phyloP scores from a whole-genome alignment of 1,140 invertebrate species.

The Drosophila kohkoa region DNA sequence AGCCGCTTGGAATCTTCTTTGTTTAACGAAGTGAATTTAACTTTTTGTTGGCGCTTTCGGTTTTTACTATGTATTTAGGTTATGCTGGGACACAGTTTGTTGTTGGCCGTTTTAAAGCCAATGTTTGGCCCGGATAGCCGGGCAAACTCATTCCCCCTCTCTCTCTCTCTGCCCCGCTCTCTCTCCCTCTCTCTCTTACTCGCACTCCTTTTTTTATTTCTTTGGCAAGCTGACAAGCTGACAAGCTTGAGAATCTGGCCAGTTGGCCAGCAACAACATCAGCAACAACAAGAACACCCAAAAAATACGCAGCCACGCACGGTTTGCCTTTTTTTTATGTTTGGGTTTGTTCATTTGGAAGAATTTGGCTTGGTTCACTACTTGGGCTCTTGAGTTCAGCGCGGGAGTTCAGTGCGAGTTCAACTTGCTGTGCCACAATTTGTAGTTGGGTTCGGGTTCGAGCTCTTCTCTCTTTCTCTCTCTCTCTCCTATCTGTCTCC shows the following conservation, averaged over 20 bases:
- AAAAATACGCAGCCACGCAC: constrained; percentile 22
- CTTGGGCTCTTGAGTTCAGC: constrained; percentile 23
- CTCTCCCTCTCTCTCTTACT: not conserved
- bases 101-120: constrained; percentile 50
- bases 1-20: constrained; percentile 16
- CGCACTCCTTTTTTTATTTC: too few relatives aligned
- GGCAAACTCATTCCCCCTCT: not conserved
- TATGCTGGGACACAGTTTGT: constrained; percentile 26
- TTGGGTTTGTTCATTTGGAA: constrained; percentile 67
- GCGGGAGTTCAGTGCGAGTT: constrained; percentile 18
- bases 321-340: constrained; percentile 49
- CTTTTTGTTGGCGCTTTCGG: constrained; percentile 63
- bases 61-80: constrained; percentile 58
- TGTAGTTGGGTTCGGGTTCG: constrained; percentile 1
- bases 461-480: too few relatives aligned
- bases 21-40: constrained; percentile 67
- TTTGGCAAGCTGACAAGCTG: constrained; percentile 14
- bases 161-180: too few relatives aligned
- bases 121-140: constrained; percentile 16
- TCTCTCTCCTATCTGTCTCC: not conserved
- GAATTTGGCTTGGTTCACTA: constrained; percentile 49
- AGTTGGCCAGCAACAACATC: constrained; percentile 4
- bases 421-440: constrained; percentile 12
- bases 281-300: not conserved
- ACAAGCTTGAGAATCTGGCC: constrained; percentile 17